Conservation (phyloP, 2,888 invertebrate species). For the Cerastis rubricosa region DNA sequence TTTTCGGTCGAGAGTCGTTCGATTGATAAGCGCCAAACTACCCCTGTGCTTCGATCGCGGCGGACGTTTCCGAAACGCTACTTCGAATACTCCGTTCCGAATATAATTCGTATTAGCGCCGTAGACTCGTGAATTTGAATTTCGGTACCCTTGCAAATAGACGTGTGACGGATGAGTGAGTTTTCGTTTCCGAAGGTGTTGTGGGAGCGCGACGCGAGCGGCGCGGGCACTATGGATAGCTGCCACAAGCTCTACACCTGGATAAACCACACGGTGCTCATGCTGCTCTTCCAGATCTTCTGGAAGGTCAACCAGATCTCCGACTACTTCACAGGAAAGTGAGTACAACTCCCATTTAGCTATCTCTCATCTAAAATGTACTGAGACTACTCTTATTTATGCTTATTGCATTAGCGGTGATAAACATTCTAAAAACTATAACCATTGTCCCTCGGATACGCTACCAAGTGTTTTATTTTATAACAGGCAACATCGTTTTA, state of each 20-base stretch:
- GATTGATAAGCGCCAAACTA: constrained; percentile 77
- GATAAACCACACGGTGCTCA: constrained; percentile 87
- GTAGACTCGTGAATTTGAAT: constrained; percentile 49
- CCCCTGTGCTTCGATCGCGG: constrained; percentile 71
- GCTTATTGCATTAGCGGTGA: constrained; percentile 12
- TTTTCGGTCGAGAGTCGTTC: constrained; percentile 79
- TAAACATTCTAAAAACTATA: constrained; percentile 25
- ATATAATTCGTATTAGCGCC: constrained; percentile 43
- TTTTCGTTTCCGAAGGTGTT: constrained; percentile 83
- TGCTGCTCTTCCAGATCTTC: constrained; percentile 88
- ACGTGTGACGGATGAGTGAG: constrained; percentile 87
- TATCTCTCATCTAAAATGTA: constrained; percentile 9
- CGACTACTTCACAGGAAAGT: constrained; percentile 87
- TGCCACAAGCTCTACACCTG: constrained; percentile 88
- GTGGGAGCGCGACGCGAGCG: constrained; percentile 81
- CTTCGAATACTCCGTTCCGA: constrained; percentile 41
- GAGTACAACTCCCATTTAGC: constrained; percentile 71
- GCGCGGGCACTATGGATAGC: constrained; percentile 85
- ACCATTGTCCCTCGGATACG: neutral
- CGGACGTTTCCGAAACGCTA: constrained; percentile 68
- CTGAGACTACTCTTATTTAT: neutral
- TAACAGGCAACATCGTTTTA: constrained; percentile 2
- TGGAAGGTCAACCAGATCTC: constrained; percentile 89
- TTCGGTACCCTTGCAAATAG: constrained; percentile 74
- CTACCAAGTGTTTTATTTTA: constrained; percentile 7